Evolutionary conservation across 2,797 vertebrate species (phyloP), one percentile per base, ranked within the genome.

Genomic region (Carcharodon carcharias): DNA sequence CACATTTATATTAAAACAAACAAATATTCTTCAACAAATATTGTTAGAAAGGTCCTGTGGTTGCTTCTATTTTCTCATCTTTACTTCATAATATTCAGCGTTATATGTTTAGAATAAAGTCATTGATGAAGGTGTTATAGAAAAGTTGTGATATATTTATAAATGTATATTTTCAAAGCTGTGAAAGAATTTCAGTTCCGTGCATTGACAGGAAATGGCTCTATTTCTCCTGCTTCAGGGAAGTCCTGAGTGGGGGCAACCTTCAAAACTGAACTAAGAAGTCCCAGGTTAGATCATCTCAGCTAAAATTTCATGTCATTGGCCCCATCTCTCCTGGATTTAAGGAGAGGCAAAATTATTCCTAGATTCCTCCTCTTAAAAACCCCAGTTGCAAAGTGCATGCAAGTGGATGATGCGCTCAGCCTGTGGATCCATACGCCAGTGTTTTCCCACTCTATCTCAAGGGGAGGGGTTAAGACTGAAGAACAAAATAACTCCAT

Each of bases 81-180:
- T 31, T 54, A 77, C 14, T 77, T 73, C 54, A 77, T 77, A 54
- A 77, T 73, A 35, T 56, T 95, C 69, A 54, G 14, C 54, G 28
- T 56, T 95, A 56, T 18, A 56, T 73, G 50, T 23, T 95, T 95
- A 56, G 45, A 73, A 71, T 54, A 54, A 69, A 50, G 45, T 71
- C 28, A 40, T 63, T 69, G 92, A 95, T 71, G 89, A 92, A 63
- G 89, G 35, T 92, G 35, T 5, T 92, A 63, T 58, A 92, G 89
- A 54, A 71, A 93, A 65, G 63, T 40, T 67, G n/a, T 28, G 50
- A 45, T 35, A 95, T 95, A 73, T 77, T 56, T 73, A 58, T 95
- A 56, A n/a, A 77, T 95, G 94, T 77, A 56, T 95, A 95, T 95
- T 95, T 95, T 56, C 71, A 77, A 95, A 95, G 28, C 40, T 77